These are phyloP conservation scores for Brevipalpus yothersi DNA, from an alignment of 1,140 invertebrate species.

Conservation along the genomic window DNA sequence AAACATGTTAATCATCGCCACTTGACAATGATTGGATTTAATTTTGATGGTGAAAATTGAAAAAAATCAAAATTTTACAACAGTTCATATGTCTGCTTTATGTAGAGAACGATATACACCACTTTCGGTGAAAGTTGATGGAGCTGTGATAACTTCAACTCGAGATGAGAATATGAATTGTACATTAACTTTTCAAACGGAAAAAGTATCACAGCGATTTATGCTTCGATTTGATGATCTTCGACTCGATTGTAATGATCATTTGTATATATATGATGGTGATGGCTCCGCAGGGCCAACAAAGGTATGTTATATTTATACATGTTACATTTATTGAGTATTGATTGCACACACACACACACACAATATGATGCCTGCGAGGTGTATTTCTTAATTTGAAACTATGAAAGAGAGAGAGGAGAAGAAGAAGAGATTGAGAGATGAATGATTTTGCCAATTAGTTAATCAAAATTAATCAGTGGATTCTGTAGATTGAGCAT, in stretches of 20 bases:
- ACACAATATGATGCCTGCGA: too few relatives aligned
- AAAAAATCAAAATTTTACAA: background rate
- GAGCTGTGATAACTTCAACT: slow-evolving; percentile 57
- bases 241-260: slow-evolving; percentile 71
- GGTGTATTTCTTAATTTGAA: too few relatives aligned
- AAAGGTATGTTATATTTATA: slow-evolving; percentile 30
- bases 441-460: too few relatives aligned
- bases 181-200: slow-evolving; percentile 71
- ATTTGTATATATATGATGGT: slow-evolving; percentile 72
- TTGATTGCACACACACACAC: too few relatives aligned
- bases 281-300: slow-evolving; percentile 57
- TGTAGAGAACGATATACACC: slow-evolving; percentile 12
- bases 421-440: too few relatives aligned
- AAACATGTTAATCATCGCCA: background rate
- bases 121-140: slow-evolving; percentile 64
- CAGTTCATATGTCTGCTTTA: slow-evolving; percentile 14
- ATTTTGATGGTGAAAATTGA: too few relatives aligned
- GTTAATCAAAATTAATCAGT: too few relatives aligned
- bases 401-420: too few relatives aligned
- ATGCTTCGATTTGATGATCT: slow-evolving; percentile 62
- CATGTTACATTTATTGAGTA: background rate
- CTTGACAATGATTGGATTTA: background rate
- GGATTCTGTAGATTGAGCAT: too few relatives aligned
- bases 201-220: slow-evolving; percentile 70
- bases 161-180: slow-evolving; percentile 71